A percentile compares a stretch with the other conserved stretches of the same genome.
phyloP scores from a whole-genome alignment of 2,888 invertebrate genomes.

The Rhogogaster chlorosoma region DNA sequence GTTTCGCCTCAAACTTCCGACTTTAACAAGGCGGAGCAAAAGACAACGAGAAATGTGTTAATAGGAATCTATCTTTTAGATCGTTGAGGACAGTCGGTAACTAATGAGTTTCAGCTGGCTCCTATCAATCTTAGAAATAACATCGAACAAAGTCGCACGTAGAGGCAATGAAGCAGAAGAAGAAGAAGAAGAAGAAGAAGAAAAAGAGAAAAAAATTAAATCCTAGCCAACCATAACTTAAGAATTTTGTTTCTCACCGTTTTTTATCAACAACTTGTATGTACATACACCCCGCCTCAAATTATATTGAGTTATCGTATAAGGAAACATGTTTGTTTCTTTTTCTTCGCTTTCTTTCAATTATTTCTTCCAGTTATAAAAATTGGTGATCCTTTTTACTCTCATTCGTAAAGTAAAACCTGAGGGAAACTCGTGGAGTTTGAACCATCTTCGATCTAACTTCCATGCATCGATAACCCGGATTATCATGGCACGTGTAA shows the following conservation, averaged over 20 bases:
- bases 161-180: not conserved
- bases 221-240: not conserved
- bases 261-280: not conserved
- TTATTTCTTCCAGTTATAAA: not conserved
- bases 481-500: slow-evolving; percentile 26
- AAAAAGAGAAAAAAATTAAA: not conserved
- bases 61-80: slow-evolving; percentile 42
- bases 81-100: slow-evolving; percentile 12
- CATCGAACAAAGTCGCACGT: slow-evolving; percentile 26
- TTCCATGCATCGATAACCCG: slow-evolving; percentile 3
- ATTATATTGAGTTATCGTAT: not conserved
- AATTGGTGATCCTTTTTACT: not conserved
- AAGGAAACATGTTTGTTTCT: not conserved
- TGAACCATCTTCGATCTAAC: not conserved
- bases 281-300: not conserved
- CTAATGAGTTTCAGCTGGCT: slow-evolving; percentile 44
- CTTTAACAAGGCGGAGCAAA: slow-evolving; percentile 24
- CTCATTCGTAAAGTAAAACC: not conserved
- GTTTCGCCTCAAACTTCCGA: slow-evolving; percentile 35
- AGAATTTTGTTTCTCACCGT: slow-evolving; percentile 6
- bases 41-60: slow-evolving; percentile 33
- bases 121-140: slow-evolving; percentile 41
- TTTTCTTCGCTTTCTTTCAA: not conserved
- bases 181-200: not conserved
- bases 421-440: not conserved